These are phyloP conservation scores for Mormyrus lacerda DNA, from an alignment of 2,113 vertebrate species.

Conservation along the genomic window DNA sequence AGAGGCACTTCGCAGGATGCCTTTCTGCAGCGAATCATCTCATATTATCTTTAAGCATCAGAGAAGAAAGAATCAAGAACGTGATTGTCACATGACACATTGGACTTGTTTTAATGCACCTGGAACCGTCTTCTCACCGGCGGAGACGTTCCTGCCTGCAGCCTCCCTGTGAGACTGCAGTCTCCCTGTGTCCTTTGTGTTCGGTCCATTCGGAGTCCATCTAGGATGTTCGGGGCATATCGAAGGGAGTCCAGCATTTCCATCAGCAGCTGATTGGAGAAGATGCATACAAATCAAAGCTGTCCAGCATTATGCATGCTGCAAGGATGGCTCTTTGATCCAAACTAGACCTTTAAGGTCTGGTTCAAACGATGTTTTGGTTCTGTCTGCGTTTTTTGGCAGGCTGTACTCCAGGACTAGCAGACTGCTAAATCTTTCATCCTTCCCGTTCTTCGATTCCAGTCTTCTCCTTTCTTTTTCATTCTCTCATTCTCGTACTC, in stretches of 20 bases:
- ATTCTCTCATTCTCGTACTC: neutral
- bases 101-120: neutral
- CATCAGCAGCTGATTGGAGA: neutral
- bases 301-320: neutral
- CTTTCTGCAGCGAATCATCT: neutral
- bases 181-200: neutral
- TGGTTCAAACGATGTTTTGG: neutral
- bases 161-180: neutral
- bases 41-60: neutral
- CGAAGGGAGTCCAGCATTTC: neutral
- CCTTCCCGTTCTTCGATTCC: neutral
- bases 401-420: neutral
- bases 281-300: neutral
- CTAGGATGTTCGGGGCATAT: too few relatives aligned
- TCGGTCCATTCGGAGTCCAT: neutral
- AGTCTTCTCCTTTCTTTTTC: neutral
- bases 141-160: neutral
- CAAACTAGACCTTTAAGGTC: neutral
- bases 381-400: neutral
- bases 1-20: neutral
- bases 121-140: neutral
- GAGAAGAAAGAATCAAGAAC: neutral
- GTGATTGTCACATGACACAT: neutral
- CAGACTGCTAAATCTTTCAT: neutral
- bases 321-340: neutral